Evolutionary conservation across 2,888 invertebrate genomes (phyloP), one percentile per base, ranked within the genome.

Genomic region (Orthonevra nobilis): DNA sequence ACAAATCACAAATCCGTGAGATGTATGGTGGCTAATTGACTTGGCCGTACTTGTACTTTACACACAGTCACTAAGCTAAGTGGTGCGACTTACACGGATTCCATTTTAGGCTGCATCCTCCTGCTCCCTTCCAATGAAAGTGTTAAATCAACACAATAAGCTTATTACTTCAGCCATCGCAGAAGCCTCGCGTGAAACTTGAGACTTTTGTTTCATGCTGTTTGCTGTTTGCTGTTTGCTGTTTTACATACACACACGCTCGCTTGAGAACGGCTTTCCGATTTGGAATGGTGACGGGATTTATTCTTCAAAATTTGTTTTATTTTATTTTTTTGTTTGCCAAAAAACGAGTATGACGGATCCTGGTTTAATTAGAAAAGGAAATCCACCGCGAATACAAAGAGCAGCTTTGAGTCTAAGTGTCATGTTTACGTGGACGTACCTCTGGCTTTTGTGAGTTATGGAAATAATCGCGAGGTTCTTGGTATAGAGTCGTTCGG

Each of bases 101-200:
- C 60, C 58, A 30, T 48, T 69, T 75, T 54, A 15, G 28, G 4
- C 36, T 17, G 36, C 19, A 14, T 60, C 46, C 60, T 54, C 48
- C 69, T 61, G 10, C 44, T 48, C 30, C 23, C 60, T 60, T 5
- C 20, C 46, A 73, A 61, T 12, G 66, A 73, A 79, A 73, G 79
- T 79, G 79, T 79, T 79, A 68, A 79, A 73, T 72, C 66, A 79
- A 68, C 61, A 73, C 79, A 79, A 79, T 79, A 73, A 72, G 79
- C 79, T 79, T 79, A 79, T 79, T 79, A 79, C 66, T 54, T 23
- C 23, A 34, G 54, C 26, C 50, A 12, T n/a, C n/a, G 52, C 28
- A 12, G 12, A 52, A 36, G 48, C 60, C 19, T 32, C 26, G 28
- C 34, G 9, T 79, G 79, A 56, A 79, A 79, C 36, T 73, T 61